These are phyloP conservation scores for Zophobas atratus DNA, from an alignment of 1,140 invertebrate species.

Conservation along the genomic window DNA sequence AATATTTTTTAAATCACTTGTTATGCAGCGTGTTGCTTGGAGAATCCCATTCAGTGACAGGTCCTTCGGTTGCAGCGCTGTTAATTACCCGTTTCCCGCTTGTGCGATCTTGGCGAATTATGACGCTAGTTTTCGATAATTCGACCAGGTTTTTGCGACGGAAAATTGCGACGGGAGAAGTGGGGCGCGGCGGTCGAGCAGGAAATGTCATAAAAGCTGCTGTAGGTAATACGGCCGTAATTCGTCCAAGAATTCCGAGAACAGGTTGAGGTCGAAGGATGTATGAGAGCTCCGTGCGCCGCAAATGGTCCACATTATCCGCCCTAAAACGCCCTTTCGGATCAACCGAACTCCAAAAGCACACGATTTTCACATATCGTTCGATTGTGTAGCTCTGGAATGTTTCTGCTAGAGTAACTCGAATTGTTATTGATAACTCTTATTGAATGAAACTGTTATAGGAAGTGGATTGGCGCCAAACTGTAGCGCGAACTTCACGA, in stretches of 20 bases:
- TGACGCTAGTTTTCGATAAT: slow-evolving; percentile 6
- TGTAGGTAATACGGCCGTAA: slow-evolving; percentile 35
- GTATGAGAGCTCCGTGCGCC: slow-evolving; percentile 22
- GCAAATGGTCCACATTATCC: slow-evolving; percentile 39
- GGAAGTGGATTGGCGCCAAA: slow-evolving; percentile 26
- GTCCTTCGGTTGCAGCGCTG: not conserved
- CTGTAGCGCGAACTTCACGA: slow-evolving; percentile 14
- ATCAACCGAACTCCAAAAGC: slow-evolving; percentile 5
- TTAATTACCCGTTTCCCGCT: slow-evolving; percentile 5
- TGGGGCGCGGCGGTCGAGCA: slow-evolving; percentile 24
- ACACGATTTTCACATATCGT: slow-evolving; percentile 37
- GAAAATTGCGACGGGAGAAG: not conserved
- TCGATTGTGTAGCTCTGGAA: not conserved
- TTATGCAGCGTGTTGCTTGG: slow-evolving; percentile 9
- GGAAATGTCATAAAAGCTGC: slow-evolving; percentile 42
- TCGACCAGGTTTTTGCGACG: not conserved
- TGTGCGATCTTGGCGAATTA: not conserved
- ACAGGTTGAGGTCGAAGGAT: slow-evolving; percentile 39
- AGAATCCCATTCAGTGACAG: slow-evolving; percentile 19
- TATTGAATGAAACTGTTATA: slow-evolving; percentile 32
- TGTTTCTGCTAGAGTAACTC: slow-evolving; percentile 38
- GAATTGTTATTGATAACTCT: slow-evolving; percentile 29
- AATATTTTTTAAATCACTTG: slow-evolving; percentile 37
- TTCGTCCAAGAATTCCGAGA: slow-evolving; percentile 38
- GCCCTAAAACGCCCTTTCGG: slow-evolving; percentile 37